Conservation (phyloP, 2,113 vertebrate genomes). For the Raphicerus campestris region DNA sequence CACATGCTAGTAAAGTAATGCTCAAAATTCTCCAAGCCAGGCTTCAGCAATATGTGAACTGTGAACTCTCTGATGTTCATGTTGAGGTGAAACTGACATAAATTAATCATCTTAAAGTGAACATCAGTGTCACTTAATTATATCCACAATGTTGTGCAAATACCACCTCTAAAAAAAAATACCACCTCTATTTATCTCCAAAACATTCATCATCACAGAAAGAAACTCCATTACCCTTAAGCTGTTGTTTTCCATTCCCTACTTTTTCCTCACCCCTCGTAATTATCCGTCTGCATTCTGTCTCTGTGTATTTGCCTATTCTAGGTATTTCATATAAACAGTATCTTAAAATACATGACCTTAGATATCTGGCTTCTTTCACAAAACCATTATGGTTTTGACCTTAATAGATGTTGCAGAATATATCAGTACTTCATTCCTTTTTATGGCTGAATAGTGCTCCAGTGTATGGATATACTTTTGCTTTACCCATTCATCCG, state of each 20-base stretch:
- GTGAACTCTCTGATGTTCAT: too few relatives aligned
- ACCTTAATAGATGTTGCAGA: too few relatives aligned
- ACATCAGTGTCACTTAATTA: not conserved
- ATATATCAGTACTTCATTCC: not conserved
- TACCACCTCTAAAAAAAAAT: not conserved
- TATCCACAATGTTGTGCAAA: not conserved
- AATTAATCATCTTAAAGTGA: not conserved
- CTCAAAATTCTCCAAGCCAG: too few relatives aligned
- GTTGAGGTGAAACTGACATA: not conserved
- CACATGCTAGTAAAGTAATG: too few relatives aligned
- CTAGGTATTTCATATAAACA: not conserved
- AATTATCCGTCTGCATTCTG: not conserved
- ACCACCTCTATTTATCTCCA: not conserved
- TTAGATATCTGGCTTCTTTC: not conserved
- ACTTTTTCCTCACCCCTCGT: not conserved
- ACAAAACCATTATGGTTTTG: not conserved
- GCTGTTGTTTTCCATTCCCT: not conserved
- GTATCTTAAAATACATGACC: not conserved
- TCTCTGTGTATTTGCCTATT: not conserved
- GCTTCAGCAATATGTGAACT: too few relatives aligned
- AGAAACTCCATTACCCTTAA: not conserved
- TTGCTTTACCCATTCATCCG: not conserved
- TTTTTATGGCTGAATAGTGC: not conserved
- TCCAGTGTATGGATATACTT: not conserved
- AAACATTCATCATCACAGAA: not conserved